Evolutionary conservation across 2,113 vertebrate genomes (phyloP).

Genomic region (Hipposideros armiger): DNA sequence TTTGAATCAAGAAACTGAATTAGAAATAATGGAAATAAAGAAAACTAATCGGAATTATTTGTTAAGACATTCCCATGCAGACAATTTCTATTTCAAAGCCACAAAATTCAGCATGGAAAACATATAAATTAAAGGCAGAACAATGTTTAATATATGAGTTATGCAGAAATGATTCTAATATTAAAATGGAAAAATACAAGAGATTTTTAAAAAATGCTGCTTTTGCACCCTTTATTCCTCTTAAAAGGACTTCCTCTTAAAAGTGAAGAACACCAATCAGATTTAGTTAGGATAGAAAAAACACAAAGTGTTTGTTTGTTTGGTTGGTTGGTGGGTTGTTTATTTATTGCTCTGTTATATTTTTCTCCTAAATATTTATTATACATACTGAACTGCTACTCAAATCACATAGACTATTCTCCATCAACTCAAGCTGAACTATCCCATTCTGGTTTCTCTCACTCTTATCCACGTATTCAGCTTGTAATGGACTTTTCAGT

Average conservation of each 20-base stretch:
- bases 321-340: neutral
- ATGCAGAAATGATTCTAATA: constrained; percentile 42
- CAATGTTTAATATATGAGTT: neutral
- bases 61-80: constrained; percentile 12
- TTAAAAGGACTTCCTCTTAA: neutral
- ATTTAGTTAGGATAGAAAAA: constrained; percentile 66
- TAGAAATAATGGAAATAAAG: constrained; percentile 22
- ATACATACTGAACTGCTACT: constrained; percentile 45
- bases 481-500: constrained; percentile 20
- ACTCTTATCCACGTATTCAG: constrained; percentile 64
- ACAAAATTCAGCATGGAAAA: constrained; percentile 42
- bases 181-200: constrained; percentile 20
- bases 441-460: neutral
- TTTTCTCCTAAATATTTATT: neutral
- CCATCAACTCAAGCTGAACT: constrained; percentile 37
- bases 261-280: neutral
- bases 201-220: neutral
- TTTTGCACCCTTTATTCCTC: neutral
- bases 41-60: constrained; percentile 22
- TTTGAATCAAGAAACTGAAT: constrained; percentile 6
- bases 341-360: constrained; percentile 36
- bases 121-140: neutral
- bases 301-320: neutral
- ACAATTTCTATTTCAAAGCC: constrained; percentile 12
- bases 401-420: constrained; percentile 51